These are phyloP conservation scores for Oreortyx pictus DNA, from an alignment of 2,797 vertebrate genomes.

Conservation along the genomic window DNA sequence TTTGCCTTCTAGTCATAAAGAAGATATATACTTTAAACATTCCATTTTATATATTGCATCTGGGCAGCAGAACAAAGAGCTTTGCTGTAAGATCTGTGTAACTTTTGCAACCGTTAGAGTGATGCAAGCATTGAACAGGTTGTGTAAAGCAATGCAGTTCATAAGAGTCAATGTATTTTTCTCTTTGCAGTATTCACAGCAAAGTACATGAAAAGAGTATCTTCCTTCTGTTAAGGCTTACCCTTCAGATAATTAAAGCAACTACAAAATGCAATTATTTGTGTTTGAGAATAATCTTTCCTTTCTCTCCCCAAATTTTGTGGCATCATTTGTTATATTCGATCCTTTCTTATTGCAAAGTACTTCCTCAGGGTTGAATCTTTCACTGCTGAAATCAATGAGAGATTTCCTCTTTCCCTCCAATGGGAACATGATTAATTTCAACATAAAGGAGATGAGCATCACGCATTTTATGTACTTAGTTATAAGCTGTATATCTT, in stretches of 20 bases:
- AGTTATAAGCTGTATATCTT: background rate
- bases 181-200: background rate
- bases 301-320: background rate
- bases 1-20: background rate
- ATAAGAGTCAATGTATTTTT: background rate
- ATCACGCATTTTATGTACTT: background rate
- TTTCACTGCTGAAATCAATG: background rate
- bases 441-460: background rate
- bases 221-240: background rate
- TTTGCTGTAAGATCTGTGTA: background rate
- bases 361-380: background rate
- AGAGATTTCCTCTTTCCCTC: background rate
- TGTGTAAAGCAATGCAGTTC: background rate
- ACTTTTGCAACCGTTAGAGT: background rate
- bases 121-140: background rate
- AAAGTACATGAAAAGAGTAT: background rate
- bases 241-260: background rate
- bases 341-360: background rate
- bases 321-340: background rate
- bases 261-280: background rate
- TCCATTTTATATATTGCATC: background rate
- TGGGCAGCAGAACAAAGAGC: background rate
- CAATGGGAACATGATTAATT: background rate
- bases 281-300: background rate
- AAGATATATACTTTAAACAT: background rate